Percentiles rank a stretch among this genome's conserved stretches.
Conservation (phyloP, 2,888 invertebrate species). For the Lepetodrilus schrolli region DNA sequence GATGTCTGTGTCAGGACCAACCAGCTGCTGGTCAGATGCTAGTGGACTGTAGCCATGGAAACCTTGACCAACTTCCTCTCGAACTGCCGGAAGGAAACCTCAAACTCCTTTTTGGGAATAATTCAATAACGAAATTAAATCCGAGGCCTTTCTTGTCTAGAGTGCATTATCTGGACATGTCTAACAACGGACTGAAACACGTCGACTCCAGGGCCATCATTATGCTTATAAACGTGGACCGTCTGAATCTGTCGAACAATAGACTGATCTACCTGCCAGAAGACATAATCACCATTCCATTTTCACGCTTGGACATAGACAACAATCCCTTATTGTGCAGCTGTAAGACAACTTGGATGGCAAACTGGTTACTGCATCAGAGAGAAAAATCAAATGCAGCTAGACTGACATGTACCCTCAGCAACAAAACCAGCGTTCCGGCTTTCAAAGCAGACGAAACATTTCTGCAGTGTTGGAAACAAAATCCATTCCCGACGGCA, state of each 20-base stretch:
- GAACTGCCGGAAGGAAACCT: not conserved
- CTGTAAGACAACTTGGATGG: not conserved
- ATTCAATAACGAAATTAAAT: not conserved
- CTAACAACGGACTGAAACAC: not conserved
- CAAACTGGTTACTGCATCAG: not conserved
- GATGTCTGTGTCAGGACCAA: slow-evolving; percentile 1
- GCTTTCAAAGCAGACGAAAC: not conserved
- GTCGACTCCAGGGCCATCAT: not conserved
- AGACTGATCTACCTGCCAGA: not conserved
- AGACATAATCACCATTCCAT: not conserved
- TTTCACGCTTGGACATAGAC: not conserved
- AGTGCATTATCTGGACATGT: not conserved
- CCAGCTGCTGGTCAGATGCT: not conserved
- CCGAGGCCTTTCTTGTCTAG: not conserved
- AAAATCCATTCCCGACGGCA: not conserved
- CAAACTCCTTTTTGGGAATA: not conserved
- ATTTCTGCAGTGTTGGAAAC: not conserved
- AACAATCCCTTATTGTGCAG: not conserved
- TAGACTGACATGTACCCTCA: not conserved
- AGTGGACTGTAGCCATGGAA: not conserved
- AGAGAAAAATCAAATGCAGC: not conserved
- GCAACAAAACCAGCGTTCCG: not conserved
- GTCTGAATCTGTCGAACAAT: not conserved
- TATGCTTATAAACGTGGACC: not conserved
- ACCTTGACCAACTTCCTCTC: not conserved